Evolutionary conservation across 92 coral and sea anemone species (phyloP), one percentile per base, ranked within the genome.

Genomic region (Parazoanthus atlanticus): DNA sequence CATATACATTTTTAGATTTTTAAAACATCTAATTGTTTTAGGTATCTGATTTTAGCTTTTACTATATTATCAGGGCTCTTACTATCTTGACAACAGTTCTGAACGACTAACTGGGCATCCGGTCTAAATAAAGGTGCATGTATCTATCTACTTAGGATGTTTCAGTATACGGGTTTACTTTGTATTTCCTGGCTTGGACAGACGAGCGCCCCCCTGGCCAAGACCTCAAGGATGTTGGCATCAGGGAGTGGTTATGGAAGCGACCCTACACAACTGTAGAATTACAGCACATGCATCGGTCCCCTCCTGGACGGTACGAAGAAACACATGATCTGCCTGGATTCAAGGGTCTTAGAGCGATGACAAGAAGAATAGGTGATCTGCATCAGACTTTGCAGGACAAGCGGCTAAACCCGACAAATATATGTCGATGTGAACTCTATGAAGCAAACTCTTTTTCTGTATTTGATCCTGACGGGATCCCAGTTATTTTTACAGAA

Each of bases 201-300:
- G 85, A 82, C 26, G 93, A 91, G 28, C 38, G 25, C n/a, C 91
- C 93, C 26, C 93, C 93, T 33, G 38, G 73, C 79, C 71, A 82
- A 82, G 88, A 91, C 47, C 31, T 91, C 26, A 91, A 69, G 17
- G 80, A 82, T 4, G 85, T 88, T 38, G 90, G 81, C 26, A 88
- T 88, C 58, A 82, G 93, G 29, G 93, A 91, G 40, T 91, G 93
- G 93, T 67, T 91, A 29, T 91, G 93, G 93, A 88, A 52, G 54
- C 84, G 93, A 33, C 93, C 93, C 2, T 91, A 91, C 80, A 91
- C 88, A 2, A 76, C 85, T 16, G 54, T 91, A 33, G 93, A 91
- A 64, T 65, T 91, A 33, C 93, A 91, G 23, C 81, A 91, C 85
- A 38, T 66, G 86, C 86, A 82, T n/a, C 70, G 23, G 13, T 61